Evolutionary conservation across 1,140 invertebrate species (phyloP), one percentile per base, ranked within the genome.

Genomic region (Aphaenogaster floridana): DNA sequence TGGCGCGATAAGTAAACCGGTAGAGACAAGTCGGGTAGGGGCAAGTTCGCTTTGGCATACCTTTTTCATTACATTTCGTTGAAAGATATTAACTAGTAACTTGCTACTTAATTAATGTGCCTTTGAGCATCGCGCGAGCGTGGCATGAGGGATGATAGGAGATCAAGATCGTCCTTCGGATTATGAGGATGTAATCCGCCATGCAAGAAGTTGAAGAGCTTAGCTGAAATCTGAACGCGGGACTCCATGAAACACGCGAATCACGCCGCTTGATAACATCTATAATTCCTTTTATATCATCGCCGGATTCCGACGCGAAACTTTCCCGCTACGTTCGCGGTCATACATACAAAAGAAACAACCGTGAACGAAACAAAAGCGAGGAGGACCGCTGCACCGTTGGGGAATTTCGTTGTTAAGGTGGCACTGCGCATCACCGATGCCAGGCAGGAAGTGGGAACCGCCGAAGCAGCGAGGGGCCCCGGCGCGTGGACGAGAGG

Each of bases 401-500:
- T 90, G 91, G 93, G 92, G 93, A 93, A 94, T 94, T 94, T 94
- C 89, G 93, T 93, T 92, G 93, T 94, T 92, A 91, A 92, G 92
- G 93, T 94, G 94, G 94, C 94, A 95, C 93, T 95, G 93, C 94
- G 94, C 94, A 95, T 95, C 94, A 94, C 93, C 93, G 94, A 94
- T 95, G 94, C 92, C 92, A 92, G 93, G 93, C 94, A 94, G 94
- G 94, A 95, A 95, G 93, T 93, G 91, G 92, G 92, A 94, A 93
- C 91, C 93, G 88, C 89, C 92, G 92, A 92, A 91, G 94, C 92
- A 91, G 88, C 88, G 88, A 88, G 88, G 88, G 87, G 88, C 66
- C 42, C 71, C 59, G 63, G 86, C 45, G 83, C 9, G 79, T 9
- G 11, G 64, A 28, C 81, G 87, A 86, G 89, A 88, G 83, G 88